These are phyloP conservation scores for Agrotis exclamationis DNA, from an alignment of 2,888 invertebrate species.

Conservation along the genomic window DNA sequence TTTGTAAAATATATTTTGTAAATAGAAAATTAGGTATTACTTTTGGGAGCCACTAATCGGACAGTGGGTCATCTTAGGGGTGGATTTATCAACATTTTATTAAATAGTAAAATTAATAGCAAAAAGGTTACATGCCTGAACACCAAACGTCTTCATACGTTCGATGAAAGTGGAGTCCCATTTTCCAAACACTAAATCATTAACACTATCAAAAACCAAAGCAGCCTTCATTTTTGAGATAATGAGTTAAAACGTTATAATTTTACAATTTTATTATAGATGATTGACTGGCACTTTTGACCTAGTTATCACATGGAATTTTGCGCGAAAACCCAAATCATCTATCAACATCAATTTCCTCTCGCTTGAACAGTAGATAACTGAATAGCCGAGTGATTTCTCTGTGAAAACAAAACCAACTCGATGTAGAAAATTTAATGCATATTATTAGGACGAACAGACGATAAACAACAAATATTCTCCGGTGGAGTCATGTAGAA, in stretches of 20 bases:
- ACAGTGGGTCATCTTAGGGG: no score
- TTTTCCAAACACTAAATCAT: constrained; percentile 93
- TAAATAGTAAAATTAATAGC: background rate
- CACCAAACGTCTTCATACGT: constrained; percentile 82
- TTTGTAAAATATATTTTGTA: background rate
- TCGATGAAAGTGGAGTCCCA: constrained; percentile 92
- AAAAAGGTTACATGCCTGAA: constrained; percentile 71
- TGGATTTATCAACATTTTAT: background rate
- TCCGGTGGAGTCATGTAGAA: no score
- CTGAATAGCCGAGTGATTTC: background rate
- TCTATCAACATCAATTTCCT: background rate
- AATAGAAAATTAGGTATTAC: background rate
- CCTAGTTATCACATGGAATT: background rate
- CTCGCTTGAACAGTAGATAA: background rate
- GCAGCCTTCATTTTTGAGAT: constrained; percentile 92
- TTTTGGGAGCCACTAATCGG: background rate
- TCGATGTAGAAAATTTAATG: background rate
- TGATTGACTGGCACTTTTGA: background rate
- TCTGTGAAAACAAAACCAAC: constrained; percentile 2
- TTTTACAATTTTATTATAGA: no score
- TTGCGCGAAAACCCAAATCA: background rate
- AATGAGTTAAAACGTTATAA: background rate
- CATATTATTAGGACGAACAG: background rate
- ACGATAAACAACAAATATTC: background rate
- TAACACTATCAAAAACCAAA: constrained; percentile 93